Evolutionary conservation across 1,140 invertebrate genomes (phyloP), one percentile per base, ranked within the genome.

Genomic region (Trachymyrmex septentrionalis): DNA sequence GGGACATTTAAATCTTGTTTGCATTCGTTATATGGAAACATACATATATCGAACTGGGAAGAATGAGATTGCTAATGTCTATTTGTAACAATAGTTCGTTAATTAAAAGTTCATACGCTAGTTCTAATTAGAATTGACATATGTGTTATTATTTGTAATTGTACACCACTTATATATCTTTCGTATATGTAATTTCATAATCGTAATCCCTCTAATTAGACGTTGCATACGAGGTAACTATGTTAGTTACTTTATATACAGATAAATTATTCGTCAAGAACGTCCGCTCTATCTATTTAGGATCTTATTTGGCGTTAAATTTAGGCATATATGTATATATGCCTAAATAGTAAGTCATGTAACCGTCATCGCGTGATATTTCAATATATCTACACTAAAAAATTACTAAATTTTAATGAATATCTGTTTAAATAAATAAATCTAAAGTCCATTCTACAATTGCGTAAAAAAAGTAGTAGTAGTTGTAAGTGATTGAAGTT

Each of bases 71-170:
- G 12, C 12, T 14, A 14, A n/a, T 66, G 4, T 34, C 14, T 38
- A 24, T 30, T 34, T 24, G 30, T 44, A 38, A 44, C n/a, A 48
- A 38, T 16, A 38, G 64, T 21, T 67, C n/a, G 64, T 38, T 66
- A 48, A 59, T 30, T 69, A 69, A 69, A 48, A 30, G 3, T 48
- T 66, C 19, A 14, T 38, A 34, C 34, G 5, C 7, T 78, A 30
- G 24, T 38, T 10, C 64, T 81, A 55, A 81, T 71, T 55, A 14
- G 21, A 67, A 14, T 64, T 16, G 38, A 44, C 16, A 50, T n/a
- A 1, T 34, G 1, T 19, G 3, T 34, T 53, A 30, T 67, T 50
- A 34, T 10, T 14, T 34, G 16, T 57, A 38, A 81, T 71, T 81
- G n/a, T 69, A 53, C 21, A 7, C 10, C 16, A 27, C 48, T 10